Conservation (phyloP, 2,797 vertebrate genomes). For the Characodon lateralis region DNA sequence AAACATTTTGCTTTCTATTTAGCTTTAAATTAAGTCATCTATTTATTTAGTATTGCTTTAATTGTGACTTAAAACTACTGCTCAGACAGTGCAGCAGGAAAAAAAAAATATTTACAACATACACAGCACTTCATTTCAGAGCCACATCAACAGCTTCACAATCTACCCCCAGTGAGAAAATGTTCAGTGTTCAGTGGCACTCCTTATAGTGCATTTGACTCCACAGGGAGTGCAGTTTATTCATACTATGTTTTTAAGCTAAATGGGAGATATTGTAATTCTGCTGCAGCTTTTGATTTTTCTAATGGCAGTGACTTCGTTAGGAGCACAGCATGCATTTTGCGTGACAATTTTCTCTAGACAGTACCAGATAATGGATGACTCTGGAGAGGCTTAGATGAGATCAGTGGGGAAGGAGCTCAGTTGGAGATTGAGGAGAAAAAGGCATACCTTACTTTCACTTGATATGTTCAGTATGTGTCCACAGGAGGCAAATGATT, state of each 20-base stretch:
- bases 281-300: conserved; percentile 22
- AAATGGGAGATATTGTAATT: conserved; percentile 27
- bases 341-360: conserved; percentile 39
- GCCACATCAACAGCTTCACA: conserved; percentile 1
- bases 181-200: neutral
- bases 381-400: conserved; percentile 36
- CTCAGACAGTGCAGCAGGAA: conserved; percentile 7
- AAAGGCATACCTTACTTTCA: conserved; percentile 34
- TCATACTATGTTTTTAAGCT: conserved; percentile 8
- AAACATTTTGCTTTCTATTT: neutral
- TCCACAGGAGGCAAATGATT: conserved; percentile 62
- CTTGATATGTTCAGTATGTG: conserved; percentile 37
- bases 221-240: conserved; percentile 3
- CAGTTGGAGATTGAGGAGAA: conserved; percentile 32
- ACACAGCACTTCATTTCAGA: conserved; percentile 5
- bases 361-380: conserved; percentile 51
- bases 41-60: conserved; percentile 27
- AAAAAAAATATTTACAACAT: neutral
- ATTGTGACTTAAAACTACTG: conserved; percentile 25
- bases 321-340: conserved; percentile 16
- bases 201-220: neutral
- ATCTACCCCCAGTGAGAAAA: conserved; percentile 10
- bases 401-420: conserved; percentile 49
- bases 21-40: conserved; percentile 2
- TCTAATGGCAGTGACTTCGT: conserved; percentile 18